phyloP scores from a whole-genome alignment of 2,797 vertebrate genomes.

The Gymnodraco acuticeps region DNA sequence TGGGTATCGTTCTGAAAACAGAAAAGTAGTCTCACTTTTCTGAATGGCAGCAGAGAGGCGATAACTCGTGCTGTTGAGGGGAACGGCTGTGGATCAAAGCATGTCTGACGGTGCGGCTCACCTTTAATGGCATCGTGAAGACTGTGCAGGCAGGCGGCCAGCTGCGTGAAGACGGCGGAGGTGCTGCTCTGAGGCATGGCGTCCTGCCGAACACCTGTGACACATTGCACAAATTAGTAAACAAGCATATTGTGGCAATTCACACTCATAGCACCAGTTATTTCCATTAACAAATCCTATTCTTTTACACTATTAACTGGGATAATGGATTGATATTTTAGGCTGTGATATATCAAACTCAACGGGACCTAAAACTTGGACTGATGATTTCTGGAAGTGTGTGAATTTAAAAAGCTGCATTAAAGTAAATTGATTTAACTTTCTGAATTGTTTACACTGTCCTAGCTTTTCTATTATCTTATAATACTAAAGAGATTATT shows the following conservation, averaged over 20 bases:
- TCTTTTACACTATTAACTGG: neutral
- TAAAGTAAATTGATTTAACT: too few relatives aligned
- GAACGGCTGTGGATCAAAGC: slow-evolving; percentile 5
- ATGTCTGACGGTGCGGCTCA: slow-evolving; percentile 63
- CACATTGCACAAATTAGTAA: slow-evolving; percentile 28
- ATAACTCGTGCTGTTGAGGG: neutral
- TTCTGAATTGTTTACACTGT: too few relatives aligned
- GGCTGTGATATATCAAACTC: neutral
- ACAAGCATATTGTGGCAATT: slow-evolving; percentile 18
- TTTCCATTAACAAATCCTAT: neutral
- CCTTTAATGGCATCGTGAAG: slow-evolving; percentile 93
- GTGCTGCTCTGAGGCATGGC: slow-evolving; percentile 91
- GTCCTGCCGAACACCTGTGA: slow-evolving; percentile 90
- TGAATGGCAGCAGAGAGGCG: slow-evolving; percentile 18
- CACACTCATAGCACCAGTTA: neutral
- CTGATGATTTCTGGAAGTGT: too few relatives aligned
- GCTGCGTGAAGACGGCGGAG: slow-evolving; percentile 91
- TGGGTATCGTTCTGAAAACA: slow-evolving; percentile 7
- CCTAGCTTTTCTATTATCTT: too few relatives aligned
- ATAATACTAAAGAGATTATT: too few relatives aligned
- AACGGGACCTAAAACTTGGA: neutral
- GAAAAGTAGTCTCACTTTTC: slow-evolving; percentile 10
- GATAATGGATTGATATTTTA: slow-evolving; percentile 49
- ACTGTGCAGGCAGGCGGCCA: slow-evolving; percentile 90
- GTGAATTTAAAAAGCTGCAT: too few relatives aligned